Evolutionary conservation across 2,888 invertebrate genomes (phyloP), one percentile per base, ranked within the genome.

Genomic region (Acanthosepion lycidas): DNA sequence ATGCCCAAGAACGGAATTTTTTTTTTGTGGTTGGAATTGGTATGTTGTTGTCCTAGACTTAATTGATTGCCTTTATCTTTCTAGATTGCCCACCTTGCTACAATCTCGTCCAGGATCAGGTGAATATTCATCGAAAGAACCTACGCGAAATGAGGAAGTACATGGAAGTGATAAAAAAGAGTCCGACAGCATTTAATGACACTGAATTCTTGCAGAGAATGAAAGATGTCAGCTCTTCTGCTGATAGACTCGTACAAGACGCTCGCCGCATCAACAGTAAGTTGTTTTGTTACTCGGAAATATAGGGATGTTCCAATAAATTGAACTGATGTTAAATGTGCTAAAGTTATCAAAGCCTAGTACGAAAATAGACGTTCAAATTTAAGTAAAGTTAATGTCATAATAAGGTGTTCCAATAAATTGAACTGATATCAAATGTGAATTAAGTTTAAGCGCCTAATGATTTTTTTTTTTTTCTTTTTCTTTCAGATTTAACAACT

Each of bases 11-110:
- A 15, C 1, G 8, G 6, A 51, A 51, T 51, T 5, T 33, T 33
- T 33, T 33, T 51, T 8, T 15, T 51, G 51, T 8, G 1, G 51
- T 12, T 15, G 51, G 51, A 12, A 15, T 51, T 51, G 51, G 51
- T 51, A 51, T 0, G 15, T 51, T 51, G 51, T 0, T 51, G 51
- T 51, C 0, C 51, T 51, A 51, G 0, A 51, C 8, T 51, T 15
- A 12, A 12, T 51, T 51, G 5, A 8, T 42, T 42, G 48, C 23
- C 2, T 15, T 92, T 59, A 6, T 26, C 53, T 92, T 95, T 64
- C n/a, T 95, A 96, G 97, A 97, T 94, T 99, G 99, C 97, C 99
- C 99, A 0, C 98, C 98, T 23, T 99, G 99, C 97, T 99, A 99
- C 97, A 99, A 99, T 97, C 98, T 99, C 23, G 99, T 99, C 0